These are phyloP conservation scores for Psittacula cyanocephala DNA, from an alignment of 2,113 vertebrate genomes.

Conservation along the genomic window DNA sequence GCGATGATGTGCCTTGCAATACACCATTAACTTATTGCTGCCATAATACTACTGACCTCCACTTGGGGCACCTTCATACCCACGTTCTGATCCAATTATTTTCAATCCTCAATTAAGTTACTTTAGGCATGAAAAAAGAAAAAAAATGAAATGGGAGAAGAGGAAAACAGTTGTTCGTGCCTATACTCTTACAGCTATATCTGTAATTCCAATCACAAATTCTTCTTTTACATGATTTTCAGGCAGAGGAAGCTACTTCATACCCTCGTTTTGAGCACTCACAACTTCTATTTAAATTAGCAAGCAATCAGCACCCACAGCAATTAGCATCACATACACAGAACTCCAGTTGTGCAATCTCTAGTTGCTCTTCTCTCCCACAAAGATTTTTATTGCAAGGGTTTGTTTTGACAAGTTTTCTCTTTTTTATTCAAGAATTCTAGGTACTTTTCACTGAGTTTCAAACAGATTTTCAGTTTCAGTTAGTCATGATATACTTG, in stretches of 20 bases:
- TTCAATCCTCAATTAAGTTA: not conserved
- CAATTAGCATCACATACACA: not conserved
- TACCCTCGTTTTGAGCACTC: not conserved
- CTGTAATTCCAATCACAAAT: not conserved
- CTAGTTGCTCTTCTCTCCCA: not conserved
- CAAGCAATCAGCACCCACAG: not conserved
- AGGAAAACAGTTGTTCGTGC: not conserved
- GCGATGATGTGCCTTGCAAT: not conserved
- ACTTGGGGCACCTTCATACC: not conserved
- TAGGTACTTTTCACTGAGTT: not conserved
- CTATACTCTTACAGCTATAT: not conserved
- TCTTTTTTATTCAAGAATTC: not conserved
- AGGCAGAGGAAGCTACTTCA: not conserved
- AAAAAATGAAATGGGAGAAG: not conserved
- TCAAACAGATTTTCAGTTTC: not conserved
- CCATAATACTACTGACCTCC: not conserved
- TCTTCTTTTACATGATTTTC: not conserved
- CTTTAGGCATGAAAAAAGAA: not conserved
- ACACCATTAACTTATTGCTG: not conserved
- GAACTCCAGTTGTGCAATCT: not conserved
- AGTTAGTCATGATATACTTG: not conserved
- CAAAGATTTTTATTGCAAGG: not conserved
- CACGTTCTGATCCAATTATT: not conserved
- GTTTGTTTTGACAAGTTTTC: not conserved
- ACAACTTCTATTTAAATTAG: not conserved